These are phyloP conservation scores for Sebastes taczanowskii DNA, from an alignment of 2,797 vertebrate species.

Conservation along the genomic window DNA sequence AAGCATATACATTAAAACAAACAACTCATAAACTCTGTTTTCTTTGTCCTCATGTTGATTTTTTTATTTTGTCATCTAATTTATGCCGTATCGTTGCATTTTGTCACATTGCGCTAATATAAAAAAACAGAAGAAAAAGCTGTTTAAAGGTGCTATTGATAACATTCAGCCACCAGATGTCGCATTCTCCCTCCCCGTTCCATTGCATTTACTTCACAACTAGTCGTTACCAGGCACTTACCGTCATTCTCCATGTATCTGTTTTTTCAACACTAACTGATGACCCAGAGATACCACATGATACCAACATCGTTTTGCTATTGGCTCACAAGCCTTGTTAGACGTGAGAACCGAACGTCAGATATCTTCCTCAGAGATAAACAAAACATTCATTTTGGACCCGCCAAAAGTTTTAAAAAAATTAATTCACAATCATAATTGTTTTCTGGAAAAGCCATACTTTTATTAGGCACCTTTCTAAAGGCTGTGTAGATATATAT, in stretches of 20 bases:
- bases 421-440: too few relatives aligned
- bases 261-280: too few relatives aligned
- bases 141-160: background rate
- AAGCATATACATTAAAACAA: background rate
- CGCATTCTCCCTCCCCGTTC: rapidly evolving
- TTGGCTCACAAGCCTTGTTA: rapidly evolving
- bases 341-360: rapidly evolving
- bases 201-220: too few relatives aligned
- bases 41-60: background rate
- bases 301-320: too few relatives aligned
- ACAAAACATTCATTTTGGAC: too few relatives aligned
- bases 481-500: too few relatives aligned
- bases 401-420: rapidly evolving
- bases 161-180: too few relatives aligned
- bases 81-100: background rate
- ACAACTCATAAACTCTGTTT: background rate
- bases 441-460: too few relatives aligned
- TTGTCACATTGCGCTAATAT: background rate
- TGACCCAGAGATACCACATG: too few relatives aligned
- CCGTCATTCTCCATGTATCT: too few relatives aligned
- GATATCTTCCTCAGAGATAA: too few relatives aligned
- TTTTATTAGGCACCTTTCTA: rapidly evolving
- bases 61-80: background rate
- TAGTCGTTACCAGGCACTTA: too few relatives aligned
- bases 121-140: background rate